Base-by-base conservation (phyloP, 2,797 vertebrate genomes). In the Xiphophorus birchmanni region DNA sequence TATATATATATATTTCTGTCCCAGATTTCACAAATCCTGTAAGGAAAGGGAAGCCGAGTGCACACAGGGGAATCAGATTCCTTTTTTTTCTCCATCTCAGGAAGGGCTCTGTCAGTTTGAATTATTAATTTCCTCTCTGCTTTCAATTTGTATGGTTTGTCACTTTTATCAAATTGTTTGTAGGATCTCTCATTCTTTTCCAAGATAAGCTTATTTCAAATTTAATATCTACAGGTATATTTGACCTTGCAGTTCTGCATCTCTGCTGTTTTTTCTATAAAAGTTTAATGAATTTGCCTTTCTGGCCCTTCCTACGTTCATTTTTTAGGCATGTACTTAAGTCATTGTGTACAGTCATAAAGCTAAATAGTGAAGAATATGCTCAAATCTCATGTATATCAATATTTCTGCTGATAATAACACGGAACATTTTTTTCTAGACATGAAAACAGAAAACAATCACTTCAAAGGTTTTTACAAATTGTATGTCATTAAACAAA, bases 111-210 rank as follows among this genome's bases (percentile, higher is more conserved):
- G 79, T 13, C 13, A 86, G 84, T 92, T 91, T 96, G 91, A 96
- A 96, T 96, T 95, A 95, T 96, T 95, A 95, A 96, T 95, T 89
- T 83, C 69, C 86, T 88, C 83, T 82, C 93, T 88, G 87, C 90
- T 84, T 93, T 94, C 87, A 76, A 93, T 95, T 94, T 95, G 93
- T 95, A 92, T 80, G 82, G 78, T 90, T 90, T 95, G 94, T 95
- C 93, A 95, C 93, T 94, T 95, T 95, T 91, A 94, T 94, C 88
- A 94, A 94, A 95, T 95, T 93, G 94, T 93, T 89, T 85, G 81
- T 77, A 80, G 84, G 81, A 91, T 92, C 80, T 81, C 81, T 92
- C 86, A 56, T 76, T 40, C 80, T 79, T 86, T 89, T 82, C 45
- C 74, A 84, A 87, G 83, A 83, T 73, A 74, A 7, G 23, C 6